A percentile compares a stretch with the other conserved stretches of the same genome.
Evolutionary conservation across 2,888 invertebrate species (phyloP).

Genomic region (Cheilosia vernalis): DNA sequence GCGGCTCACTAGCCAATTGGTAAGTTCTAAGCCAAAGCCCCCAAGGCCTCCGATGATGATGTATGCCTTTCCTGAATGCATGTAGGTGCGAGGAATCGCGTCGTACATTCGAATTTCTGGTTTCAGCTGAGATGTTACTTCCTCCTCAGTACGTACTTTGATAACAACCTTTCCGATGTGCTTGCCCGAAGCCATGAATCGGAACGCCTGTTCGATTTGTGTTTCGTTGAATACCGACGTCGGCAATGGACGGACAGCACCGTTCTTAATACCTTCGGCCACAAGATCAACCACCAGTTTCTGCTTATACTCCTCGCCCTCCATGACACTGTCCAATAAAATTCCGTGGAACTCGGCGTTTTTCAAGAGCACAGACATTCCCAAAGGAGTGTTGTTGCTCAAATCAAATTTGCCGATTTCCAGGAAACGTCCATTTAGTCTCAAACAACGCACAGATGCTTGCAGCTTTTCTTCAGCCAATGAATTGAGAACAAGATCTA

Average conservation of each 20-base stretch:
- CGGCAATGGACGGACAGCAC: constrained; percentile 96
- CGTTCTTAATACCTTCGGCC: constrained; percentile 92
- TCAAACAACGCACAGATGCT: too few species aligned
- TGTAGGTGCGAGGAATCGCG: constrained; percentile 93
- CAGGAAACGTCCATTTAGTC: too few species aligned
- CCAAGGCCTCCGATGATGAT: constrained; percentile 95
- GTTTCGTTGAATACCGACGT: constrained; percentile 92
- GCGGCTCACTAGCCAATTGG: constrained; percentile 93
- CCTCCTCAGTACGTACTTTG: constrained; percentile 93
- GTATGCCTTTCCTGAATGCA: constrained; percentile 91
- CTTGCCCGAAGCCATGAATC: constrained; percentile 97
- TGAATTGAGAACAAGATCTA: too few species aligned
- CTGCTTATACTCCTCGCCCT: constrained; percentile 88
- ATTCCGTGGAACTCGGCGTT: constrained; percentile 99
- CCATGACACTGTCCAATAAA: constrained; percentile 96
- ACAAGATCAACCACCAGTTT: constrained; percentile 92
- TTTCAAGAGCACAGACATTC: constrained; percentile 97
- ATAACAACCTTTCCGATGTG: constrained; percentile 98
- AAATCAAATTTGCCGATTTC: too few species aligned
- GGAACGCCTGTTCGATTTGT: constrained; percentile 96
- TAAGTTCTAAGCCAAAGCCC: constrained; percentile 97
- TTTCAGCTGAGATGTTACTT: constrained; percentile 82
- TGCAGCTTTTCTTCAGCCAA: too few species aligned
- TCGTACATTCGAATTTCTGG: constrained; percentile 87
- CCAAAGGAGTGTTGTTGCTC: too few species aligned